Base-by-base conservation (phyloP, 2,888 invertebrate genomes). In the Plemyria rubiginata region DNA sequence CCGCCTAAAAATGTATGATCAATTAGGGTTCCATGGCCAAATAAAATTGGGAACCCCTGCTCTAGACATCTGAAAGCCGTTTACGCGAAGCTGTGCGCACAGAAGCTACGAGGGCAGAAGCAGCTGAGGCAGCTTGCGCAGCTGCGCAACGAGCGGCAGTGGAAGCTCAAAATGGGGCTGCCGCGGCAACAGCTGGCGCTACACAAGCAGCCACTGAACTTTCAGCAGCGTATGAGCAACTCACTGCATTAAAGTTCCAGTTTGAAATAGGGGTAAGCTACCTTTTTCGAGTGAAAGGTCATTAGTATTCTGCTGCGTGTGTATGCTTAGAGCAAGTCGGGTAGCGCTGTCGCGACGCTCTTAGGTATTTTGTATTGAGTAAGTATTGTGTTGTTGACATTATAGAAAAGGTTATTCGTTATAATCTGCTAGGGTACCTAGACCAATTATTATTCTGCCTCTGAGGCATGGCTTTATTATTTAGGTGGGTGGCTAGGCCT, bases 81-180 rank as follows among this genome's bases (percentile, higher is more conserved):
- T 78, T 91, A 11, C 88, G 88, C 4, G 90, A 89, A 52, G 78
- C 80, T 0, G 65, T 90, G 1, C 85, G 87, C 6, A 63, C 71
- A 0, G 90, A 89, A 64, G 78, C 84, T 1, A 81, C 80, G 2
- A 84, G 90, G 0, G 89, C 89, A 0, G 90, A 90, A 60, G 80
- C 84, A 0, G 89, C 89, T 6, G 88, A 88, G 56, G 83, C 84
- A 0, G 79, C 78, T 1, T 78, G 82, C 4, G 85, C 84, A 45
- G 77, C 80, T 0, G 87, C 87, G 0, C 80, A 82, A 67, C 81
- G 87, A 12, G 78, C 75, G 0, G 82, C 82, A 0, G 75, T 72
- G 8, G 90, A 89, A 58, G 86, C 87, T n/a, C 84, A 82, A n/a
- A 82, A 80, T 50, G 78, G 74, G 41, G 87, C 88, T n/a, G 79